Evolutionary conservation across 2,888 invertebrate genomes (phyloP).

Genomic region (Dasysyrphus tricinctus): DNA sequence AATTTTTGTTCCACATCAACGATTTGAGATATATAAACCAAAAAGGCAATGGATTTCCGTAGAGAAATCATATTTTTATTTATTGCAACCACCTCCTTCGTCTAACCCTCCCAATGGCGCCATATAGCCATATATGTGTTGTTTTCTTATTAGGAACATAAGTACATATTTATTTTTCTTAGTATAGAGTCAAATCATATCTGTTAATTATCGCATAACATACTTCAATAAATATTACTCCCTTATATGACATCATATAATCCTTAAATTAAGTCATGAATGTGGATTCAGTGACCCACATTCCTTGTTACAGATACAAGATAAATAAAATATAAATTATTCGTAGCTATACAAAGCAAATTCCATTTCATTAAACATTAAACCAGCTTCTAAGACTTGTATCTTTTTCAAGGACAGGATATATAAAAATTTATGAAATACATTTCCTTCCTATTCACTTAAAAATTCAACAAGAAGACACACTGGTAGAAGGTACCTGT

Average conservation of each 20-base stretch:
- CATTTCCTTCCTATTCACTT: conserved; percentile 25
- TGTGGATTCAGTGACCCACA: conserved; percentile 19
- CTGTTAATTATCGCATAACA: conserved; percentile 23
- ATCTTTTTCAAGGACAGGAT: not conserved
- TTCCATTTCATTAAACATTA: conserved; percentile 41
- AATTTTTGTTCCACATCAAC: not conserved
- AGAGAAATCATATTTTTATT: not conserved
- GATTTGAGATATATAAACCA: not conserved
- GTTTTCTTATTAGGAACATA: not conserved
- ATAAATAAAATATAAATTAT: conserved; percentile 7
- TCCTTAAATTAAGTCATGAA: conserved; percentile 2
- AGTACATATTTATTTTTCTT: not conserved
- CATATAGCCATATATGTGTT: not conserved
- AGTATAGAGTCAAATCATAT: not conserved
- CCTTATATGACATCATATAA: conserved; percentile 19
- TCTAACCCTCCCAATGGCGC: not conserved
- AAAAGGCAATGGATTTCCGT: not conserved
- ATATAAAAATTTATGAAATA: conserved; percentile 32
- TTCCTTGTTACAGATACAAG: not conserved
- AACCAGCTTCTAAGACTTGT: not conserved
- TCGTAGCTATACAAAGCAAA: not conserved
- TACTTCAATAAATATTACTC: conserved; percentile 14
- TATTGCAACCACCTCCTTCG: not conserved
- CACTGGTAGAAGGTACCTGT: not conserved
- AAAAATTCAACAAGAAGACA: not conserved